These are phyloP conservation scores for Euleptes europaea DNA, from an alignment of 2,113 vertebrate species.

Conservation along the genomic window DNA sequence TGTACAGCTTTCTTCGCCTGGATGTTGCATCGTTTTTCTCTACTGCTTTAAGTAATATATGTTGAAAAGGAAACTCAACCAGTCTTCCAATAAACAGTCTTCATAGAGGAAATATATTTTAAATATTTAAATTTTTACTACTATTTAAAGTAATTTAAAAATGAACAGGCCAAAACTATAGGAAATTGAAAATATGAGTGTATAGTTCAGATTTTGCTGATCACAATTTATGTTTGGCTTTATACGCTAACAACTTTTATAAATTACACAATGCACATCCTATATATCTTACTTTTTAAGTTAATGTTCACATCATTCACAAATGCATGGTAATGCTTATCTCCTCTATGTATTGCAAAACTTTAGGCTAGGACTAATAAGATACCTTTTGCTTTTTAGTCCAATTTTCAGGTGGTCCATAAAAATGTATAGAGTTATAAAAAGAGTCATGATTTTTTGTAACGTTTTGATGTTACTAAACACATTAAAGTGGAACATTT, in stretches of 20 bases:
- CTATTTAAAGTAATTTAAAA: slow-evolving; percentile 72
- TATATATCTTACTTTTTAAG: slow-evolving; percentile 62
- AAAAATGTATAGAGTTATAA: slow-evolving; percentile 80
- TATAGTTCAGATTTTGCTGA: slow-evolving; percentile 54
- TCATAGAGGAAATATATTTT: slow-evolving; percentile 70
- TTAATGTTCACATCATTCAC: slow-evolving; percentile 62
- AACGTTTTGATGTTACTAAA: slow-evolving; percentile 80
- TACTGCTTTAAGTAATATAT: slow-evolving; percentile 64
- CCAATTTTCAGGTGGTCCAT: slow-evolving; percentile 77
- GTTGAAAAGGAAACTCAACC: slow-evolving; percentile 62
- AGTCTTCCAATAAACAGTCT: slow-evolving; percentile 74
- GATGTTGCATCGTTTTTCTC: slow-evolving; percentile 59
- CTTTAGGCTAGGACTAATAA: slow-evolving; percentile 69
- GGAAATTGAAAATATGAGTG: slow-evolving; percentile 57
- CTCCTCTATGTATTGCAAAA: slow-evolving; percentile 66
- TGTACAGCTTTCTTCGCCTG: slow-evolving; percentile 56
- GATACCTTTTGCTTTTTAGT: slow-evolving; percentile 75
- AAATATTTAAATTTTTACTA: slow-evolving; percentile 73
- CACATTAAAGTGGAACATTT: slow-evolving; percentile 80
- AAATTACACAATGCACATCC: slow-evolving; percentile 57
- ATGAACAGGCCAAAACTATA: slow-evolving; percentile 58
- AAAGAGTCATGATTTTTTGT: slow-evolving; percentile 79
- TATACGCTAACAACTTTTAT: slow-evolving; percentile 44
- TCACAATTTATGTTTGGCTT: slow-evolving; percentile 56
- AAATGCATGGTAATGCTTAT: slow-evolving; percentile 72